phyloP scores from a whole-genome alignment of 2,113 vertebrate genomes.

The Hypomesus transpacificus region DNA sequence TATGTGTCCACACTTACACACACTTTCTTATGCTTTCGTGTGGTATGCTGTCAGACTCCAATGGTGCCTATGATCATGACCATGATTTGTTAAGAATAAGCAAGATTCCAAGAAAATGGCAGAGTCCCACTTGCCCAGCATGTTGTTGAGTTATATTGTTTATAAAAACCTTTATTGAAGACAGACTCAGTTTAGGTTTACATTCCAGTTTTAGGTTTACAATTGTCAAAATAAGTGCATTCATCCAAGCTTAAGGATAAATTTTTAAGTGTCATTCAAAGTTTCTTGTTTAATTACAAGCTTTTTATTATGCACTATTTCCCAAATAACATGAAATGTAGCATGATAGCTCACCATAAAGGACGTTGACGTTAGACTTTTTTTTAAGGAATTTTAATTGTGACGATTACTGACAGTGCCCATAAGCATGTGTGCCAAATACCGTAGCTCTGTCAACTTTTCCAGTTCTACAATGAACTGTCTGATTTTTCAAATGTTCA shows the following conservation, averaged over 20 bases:
- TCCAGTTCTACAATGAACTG: slow-evolving; percentile 34
- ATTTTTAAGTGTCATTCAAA: slow-evolving; percentile 24
- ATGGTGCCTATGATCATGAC: not conserved
- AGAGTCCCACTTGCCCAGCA: not conserved
- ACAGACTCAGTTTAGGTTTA: too few relatives aligned
- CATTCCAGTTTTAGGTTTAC: not conserved
- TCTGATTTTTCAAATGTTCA: slow-evolving; percentile 37
- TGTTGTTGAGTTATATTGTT: not conserved
- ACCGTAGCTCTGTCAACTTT: slow-evolving; percentile 29
- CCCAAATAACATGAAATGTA: not conserved
- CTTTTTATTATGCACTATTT: not conserved
- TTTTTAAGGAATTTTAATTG: slow-evolving; percentile 30
- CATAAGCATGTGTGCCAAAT: slow-evolving; percentile 24
- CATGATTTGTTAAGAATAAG: not conserved
- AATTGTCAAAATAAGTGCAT: not conserved
- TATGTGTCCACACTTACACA: slow-evolving; percentile 5
- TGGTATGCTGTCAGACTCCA: not conserved
- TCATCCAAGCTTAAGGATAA: not conserved
- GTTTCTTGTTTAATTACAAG: not conserved
- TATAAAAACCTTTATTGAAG: not conserved
- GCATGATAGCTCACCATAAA: slow-evolving; percentile 2
- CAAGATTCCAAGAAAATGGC: not conserved
- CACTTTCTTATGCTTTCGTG: not conserved
- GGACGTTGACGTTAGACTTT: slow-evolving; percentile 30
- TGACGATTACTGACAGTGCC: slow-evolving; percentile 23